Percentiles rank a stretch among this genome's conserved stretches.
Conservation (phyloP, 2,888 invertebrate genomes). For the Phytoseiulus persimilis region DNA sequence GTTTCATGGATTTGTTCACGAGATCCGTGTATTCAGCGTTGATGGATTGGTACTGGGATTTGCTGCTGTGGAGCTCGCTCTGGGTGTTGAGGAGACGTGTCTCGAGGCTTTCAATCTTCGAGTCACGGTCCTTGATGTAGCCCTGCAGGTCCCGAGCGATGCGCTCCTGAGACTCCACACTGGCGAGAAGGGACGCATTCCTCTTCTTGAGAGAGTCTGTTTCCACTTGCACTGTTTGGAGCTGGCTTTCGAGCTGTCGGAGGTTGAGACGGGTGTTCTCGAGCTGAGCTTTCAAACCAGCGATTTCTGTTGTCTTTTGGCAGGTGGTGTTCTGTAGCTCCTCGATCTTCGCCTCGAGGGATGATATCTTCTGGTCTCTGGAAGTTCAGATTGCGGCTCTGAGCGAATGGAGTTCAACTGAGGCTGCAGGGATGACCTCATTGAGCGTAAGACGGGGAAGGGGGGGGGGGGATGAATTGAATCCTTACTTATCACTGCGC, state of each 20-base stretch:
- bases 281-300: conserved; percentile 9
- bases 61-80: neutral
- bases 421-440: no score
- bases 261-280: neutral
- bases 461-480: no score
- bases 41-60: neutral
- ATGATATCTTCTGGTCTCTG: neutral
- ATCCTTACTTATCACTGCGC: neutral
- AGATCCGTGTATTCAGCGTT: neutral
- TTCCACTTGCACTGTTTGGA: conserved; percentile 15
- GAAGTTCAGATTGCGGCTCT: neutral
- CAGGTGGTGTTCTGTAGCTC: neutral
- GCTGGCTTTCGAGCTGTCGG: conserved; percentile 17
- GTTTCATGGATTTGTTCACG: neutral
- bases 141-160: conserved; percentile 5
- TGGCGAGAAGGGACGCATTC: neutral
- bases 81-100: neutral
- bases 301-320: neutral
- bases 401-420: no score
- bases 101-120: neutral
- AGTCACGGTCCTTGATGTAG: neutral
- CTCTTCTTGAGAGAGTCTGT: neutral
- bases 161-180: neutral
- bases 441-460: no score
- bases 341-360: conserved; percentile 24